Evolutionary conservation across 2,888 invertebrate genomes (phyloP), one percentile per base, ranked within the genome.

Genomic region (Rhamphomyia laevipes): DNA sequence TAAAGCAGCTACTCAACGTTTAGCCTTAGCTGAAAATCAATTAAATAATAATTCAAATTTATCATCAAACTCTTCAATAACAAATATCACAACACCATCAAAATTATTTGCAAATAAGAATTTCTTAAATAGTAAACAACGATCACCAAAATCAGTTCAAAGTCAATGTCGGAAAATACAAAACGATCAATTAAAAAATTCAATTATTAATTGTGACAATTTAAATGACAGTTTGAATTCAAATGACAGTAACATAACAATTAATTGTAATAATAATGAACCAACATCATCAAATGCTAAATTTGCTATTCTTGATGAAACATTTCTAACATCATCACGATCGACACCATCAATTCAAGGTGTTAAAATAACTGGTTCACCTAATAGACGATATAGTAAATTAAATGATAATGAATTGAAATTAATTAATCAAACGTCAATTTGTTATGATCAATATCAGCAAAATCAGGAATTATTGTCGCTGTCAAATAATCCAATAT

Each of bases 291-390:
- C 50, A 30, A 52, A 52, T 55, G 56, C 57, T 51, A 53, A 55
- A 48, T 57, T 55, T 41, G 56, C 54, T 1, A 53, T 57, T 42
- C 50, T 60, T 43, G 69, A 68, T 54, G 68, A 68, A 51, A 59
- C 58, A 55, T 60, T 63, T 57, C 57, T 63, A 45, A 67, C 68
- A 46, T 68, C 69, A 51, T 9, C 17, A 38, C 12, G 7, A 41
- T 41, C 21, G 13, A 5, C 41, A 41, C 7, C 17, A 41, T 35
- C 35, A n/a, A n/a, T n/a, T 7, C 23, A 27, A 27, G 4, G 4
- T 35, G 10, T 3, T n/a, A 38, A 38, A 38, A 16, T 11, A 15
- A 38, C 3, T 16, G 16, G 9, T 16, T 38, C 10, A 15, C 38
- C 12, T 35, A n/a, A 35, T 3, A 4, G 13, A 35, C 5, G 5